Percentiles rank a stretch among this genome's conserved stretches.
Evolutionary conservation across 2,797 vertebrate species (phyloP).

Genomic region (Synanceia verrucosa): DNA sequence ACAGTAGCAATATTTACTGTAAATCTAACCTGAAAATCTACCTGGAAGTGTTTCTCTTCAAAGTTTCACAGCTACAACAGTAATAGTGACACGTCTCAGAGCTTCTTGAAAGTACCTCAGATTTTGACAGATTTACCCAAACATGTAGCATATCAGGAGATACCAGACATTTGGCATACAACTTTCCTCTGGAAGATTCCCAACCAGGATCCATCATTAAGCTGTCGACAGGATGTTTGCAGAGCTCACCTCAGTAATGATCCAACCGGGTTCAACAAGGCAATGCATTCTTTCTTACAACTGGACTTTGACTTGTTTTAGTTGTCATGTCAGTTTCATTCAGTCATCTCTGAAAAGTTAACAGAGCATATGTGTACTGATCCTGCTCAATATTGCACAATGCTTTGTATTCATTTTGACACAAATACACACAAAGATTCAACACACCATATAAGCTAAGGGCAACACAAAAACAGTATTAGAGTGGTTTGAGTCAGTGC

Average conservation of each 20-base stretch:
- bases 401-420: neutral
- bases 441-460: neutral
- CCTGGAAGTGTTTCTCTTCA: neutral
- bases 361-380: neutral
- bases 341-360: neutral
- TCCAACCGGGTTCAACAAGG: constrained; percentile 24
- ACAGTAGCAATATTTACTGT: neutral
- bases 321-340: neutral
- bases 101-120: neutral
- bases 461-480: neutral
- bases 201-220: constrained; percentile 17
- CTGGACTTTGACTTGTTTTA: neutral
- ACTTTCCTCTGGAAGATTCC: neutral
- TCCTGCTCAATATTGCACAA: neutral
- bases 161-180: neutral
- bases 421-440: neutral
- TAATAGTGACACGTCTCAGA: neutral
- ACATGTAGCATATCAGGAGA: neutral
- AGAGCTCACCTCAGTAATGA: constrained; percentile 21
- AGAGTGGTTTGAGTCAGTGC: neutral
- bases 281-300: neutral
- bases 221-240: constrained; percentile 48
- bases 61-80: neutral
- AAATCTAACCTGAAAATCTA: neutral
- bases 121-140: neutral